phyloP scores from a whole-genome alignment of 2,888 invertebrate genomes.

The Eilema caniola region DNA sequence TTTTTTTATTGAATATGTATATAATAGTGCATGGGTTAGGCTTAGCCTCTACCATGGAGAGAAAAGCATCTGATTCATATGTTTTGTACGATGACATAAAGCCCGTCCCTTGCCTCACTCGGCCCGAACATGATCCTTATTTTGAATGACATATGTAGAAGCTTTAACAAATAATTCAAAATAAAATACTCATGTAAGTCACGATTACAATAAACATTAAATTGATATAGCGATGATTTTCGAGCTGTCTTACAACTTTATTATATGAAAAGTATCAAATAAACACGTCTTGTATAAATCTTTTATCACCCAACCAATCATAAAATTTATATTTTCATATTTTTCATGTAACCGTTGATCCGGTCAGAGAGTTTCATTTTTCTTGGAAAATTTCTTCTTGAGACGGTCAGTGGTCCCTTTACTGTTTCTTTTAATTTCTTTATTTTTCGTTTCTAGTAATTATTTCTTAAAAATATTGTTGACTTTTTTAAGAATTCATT shows the following conservation, averaged over 20 bases:
- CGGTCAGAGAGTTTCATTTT: constrained; percentile 13
- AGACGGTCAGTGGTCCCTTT: constrained; percentile 19
- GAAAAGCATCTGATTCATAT: no score
- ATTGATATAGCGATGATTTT: constrained; percentile 3
- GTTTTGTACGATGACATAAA: background rate
- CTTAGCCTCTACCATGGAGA: no score
- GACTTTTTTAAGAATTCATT: background rate
- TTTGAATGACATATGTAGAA: background rate
- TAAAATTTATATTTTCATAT: constrained; percentile 27
- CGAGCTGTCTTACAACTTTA: constrained; percentile 10
- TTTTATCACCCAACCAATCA: constrained; percentile 35
- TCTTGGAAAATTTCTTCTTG: background rate
- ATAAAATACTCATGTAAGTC: background rate
- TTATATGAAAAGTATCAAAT: constrained; percentile 13
- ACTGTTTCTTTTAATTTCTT: constrained; percentile 7
- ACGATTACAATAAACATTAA: background rate
- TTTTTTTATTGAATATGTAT: no score
- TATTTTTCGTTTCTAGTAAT: background rate
- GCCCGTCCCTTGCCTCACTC: background rate
- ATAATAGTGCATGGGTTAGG: no score
- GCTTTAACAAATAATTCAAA: background rate
- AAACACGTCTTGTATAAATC: constrained; percentile 35
- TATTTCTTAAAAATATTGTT: background rate
- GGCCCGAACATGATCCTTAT: background rate
- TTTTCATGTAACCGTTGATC: constrained; percentile 21